phyloP scores from a whole-genome alignment of 2,113 vertebrate species.

The Romanogobio albipinnatus region DNA sequence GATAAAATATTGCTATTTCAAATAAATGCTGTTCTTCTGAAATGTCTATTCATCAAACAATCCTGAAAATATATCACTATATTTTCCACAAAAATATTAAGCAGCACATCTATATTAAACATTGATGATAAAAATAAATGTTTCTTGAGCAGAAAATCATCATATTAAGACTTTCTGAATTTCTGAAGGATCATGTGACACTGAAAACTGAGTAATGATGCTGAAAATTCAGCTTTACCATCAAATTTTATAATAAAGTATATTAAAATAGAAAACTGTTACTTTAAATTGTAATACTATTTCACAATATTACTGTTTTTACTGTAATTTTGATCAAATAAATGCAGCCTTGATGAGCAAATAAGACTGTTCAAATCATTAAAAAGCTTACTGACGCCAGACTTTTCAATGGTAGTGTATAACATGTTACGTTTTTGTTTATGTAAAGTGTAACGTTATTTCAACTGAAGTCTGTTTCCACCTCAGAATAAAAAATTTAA shows the following conservation, averaged over 20 bases:
- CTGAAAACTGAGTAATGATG: not conserved
- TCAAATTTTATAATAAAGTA: not conserved
- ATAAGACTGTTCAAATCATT: too few species aligned
- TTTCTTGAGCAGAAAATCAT: not conserved
- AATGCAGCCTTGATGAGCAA: too few species aligned
- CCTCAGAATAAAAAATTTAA: not conserved
- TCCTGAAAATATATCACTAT: not conserved
- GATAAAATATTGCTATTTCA: not conserved
- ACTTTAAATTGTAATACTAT: too few species aligned
- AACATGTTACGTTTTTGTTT: not conserved
- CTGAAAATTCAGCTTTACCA: not conserved
- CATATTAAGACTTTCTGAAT: not conserved
- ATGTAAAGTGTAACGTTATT: not conserved
- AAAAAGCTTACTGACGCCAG: not conserved
- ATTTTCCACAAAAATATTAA: not conserved
- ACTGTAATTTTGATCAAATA: too few species aligned
- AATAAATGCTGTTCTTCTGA: not conserved
- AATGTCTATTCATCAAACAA: not conserved
- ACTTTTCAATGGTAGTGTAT: not conserved
- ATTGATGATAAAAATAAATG: not conserved
- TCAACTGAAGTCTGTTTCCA: too few species aligned
- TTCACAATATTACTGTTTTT: too few species aligned
- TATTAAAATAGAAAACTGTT: too few species aligned
- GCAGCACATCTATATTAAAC: not conserved
- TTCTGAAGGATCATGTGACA: not conserved